phyloP scores from a whole-genome alignment of 2,797 vertebrate genomes.

The Brachyalestes nurse region DNA sequence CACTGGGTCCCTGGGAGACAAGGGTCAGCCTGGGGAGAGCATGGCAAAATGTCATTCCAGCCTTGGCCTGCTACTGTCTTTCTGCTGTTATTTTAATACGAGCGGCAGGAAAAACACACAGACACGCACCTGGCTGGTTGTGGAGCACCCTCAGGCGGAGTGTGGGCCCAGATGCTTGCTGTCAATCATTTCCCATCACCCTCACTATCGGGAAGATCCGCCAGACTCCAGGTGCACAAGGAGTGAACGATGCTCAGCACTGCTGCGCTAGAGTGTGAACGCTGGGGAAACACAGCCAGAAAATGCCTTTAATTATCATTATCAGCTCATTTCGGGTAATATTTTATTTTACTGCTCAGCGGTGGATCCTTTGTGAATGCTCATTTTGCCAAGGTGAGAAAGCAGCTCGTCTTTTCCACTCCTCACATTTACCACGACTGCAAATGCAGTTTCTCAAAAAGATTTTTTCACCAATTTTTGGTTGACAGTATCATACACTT shows the following conservation, averaged over 20 bases:
- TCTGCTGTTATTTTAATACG: slow-evolving; percentile 47
- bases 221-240: slow-evolving; percentile 21
- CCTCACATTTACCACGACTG: too few relatives aligned
- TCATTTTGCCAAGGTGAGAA: neutral
- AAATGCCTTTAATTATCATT: neutral
- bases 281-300: slow-evolving; percentile 59
- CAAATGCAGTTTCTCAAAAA: too few relatives aligned
- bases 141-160: slow-evolving; percentile 24
- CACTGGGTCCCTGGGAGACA: slow-evolving; percentile 62
- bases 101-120: slow-evolving; percentile 41
- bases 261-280: slow-evolving; percentile 48
- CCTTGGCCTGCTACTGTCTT: slow-evolving; percentile 57
- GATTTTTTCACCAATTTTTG: too few relatives aligned
- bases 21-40: slow-evolving; percentile 64
- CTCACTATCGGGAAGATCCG: slow-evolving; percentile 51
- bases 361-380: neutral
- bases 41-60: slow-evolving; percentile 68
- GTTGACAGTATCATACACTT: too few relatives aligned
- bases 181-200: slow-evolving; percentile 64
- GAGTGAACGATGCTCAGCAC: too few relatives aligned
- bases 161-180: slow-evolving; percentile 55
- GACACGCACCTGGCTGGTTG: slow-evolving; percentile 38
- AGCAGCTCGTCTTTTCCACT: too few relatives aligned
- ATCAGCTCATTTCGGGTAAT: neutral
- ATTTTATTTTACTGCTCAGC: too few relatives aligned